phyloP scores from a whole-genome alignment of 2,888 invertebrate genomes.

The Phlogophora meticulosa region DNA sequence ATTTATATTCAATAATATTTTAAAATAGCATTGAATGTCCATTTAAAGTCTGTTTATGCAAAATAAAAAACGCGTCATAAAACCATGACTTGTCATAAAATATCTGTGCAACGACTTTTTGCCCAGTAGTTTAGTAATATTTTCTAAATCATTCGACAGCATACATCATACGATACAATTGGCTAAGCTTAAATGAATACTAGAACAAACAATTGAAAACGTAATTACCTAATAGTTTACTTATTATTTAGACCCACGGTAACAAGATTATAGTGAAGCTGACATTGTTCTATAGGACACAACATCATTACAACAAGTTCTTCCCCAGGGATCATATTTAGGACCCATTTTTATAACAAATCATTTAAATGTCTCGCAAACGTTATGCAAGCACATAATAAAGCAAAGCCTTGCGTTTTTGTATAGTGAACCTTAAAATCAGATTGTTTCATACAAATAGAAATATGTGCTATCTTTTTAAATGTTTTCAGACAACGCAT shows the following conservation, averaged over 20 bases:
- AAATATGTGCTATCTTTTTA: no score
- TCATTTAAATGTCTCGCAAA: not conserved
- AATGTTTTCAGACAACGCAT: no score
- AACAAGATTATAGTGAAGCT: slow-evolving; percentile 10
- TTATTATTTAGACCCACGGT: not conserved
- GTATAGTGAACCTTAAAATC: not conserved
- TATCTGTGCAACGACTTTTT: not conserved
- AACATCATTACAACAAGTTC: slow-evolving; percentile 4
- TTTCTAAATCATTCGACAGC: slow-evolving; percentile 18
- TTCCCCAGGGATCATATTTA: slow-evolving; percentile 4
- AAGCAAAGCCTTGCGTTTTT: not conserved
- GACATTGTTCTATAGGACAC: slow-evolving; percentile 12
- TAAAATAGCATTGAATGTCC: not conserved
- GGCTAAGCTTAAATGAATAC: not conserved
- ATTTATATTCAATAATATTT: slow-evolving; percentile 8
- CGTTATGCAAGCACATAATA: not conserved
- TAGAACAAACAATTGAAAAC: not conserved
- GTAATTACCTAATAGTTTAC: not conserved
- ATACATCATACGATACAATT: not conserved
- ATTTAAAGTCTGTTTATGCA: slow-evolving; percentile 1
- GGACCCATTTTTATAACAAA: not conserved
- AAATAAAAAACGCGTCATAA: no score
- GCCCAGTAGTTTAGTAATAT: not conserved
- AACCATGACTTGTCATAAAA: not conserved
- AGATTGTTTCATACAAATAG: no score